phyloP scores from a whole-genome alignment of 2,888 invertebrate genomes.

The Nesidiocoris tenuis region DNA sequence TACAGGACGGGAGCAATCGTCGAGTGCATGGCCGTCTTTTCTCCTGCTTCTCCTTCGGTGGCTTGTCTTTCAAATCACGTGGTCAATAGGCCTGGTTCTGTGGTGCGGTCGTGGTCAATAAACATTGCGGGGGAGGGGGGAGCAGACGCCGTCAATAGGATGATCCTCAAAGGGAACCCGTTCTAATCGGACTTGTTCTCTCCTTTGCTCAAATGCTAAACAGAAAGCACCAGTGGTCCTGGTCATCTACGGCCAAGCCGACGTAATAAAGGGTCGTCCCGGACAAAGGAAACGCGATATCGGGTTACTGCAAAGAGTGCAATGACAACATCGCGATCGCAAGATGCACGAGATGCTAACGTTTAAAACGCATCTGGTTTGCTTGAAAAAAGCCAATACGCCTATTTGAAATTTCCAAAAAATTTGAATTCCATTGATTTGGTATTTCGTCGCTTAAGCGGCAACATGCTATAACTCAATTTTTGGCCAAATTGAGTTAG shows the following conservation, averaged over 20 bases:
- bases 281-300: neutral
- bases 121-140: neutral
- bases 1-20: conserved; percentile 34
- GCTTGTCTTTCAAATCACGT: conserved; percentile 33
- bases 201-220: conserved; percentile 3
- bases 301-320: neutral
- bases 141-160: conserved; percentile 19
- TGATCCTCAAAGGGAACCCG: conserved; percentile 38
- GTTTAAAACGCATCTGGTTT: too few relatives aligned
- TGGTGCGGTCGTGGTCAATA: neutral
- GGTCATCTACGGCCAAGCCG: neutral
- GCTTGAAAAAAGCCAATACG: too few relatives aligned
- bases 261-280: neutral
- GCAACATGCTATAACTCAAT: too few relatives aligned
- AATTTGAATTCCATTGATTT: too few relatives aligned
- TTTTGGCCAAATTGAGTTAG: too few relatives aligned
- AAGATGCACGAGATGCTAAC: neutral
- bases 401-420: too few relatives aligned
- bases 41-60: neutral
- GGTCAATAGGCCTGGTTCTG: conserved; percentile 28
- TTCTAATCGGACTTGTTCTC: conserved; percentile 28
- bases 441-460: too few relatives aligned
- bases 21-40: conserved; percentile 34
- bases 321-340: neutral
- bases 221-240: neutral